Conservation (phyloP, 2,113 vertebrate species). For the Oceanites oceanicus region DNA sequence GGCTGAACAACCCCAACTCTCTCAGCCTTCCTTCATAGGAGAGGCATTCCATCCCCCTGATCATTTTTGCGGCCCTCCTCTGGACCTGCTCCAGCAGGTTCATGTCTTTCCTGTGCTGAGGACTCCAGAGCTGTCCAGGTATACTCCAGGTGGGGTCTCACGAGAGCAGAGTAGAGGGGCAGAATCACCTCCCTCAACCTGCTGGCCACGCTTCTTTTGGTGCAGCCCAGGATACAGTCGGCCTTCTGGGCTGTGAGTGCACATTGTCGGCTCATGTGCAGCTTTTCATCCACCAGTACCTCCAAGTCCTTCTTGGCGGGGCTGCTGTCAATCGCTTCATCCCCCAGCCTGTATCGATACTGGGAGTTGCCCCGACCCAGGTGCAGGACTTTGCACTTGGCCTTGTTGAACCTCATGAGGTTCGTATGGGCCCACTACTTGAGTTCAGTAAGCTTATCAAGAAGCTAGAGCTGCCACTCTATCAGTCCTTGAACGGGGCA, state of each 20-base stretch:
- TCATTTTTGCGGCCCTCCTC: not conserved
- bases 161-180: not conserved
- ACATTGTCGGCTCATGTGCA: not conserved
- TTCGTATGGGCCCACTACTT: not conserved
- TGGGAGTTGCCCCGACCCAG: not conserved
- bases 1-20: not conserved
- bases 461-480: not conserved
- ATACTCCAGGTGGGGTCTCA: not conserved
- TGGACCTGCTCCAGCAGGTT: not conserved
- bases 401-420: not conserved
- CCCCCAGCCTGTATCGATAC: not conserved
- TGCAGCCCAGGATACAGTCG: not conserved
- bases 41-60: not conserved
- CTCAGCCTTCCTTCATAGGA: not conserved
- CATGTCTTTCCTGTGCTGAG: not conserved
- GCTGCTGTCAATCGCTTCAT: not conserved
- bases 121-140: too few relatives aligned
- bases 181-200: not conserved
- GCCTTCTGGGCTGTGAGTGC: not conserved
- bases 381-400: not conserved
- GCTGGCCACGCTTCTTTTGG: not conserved
- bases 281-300: not conserved
- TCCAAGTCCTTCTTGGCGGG: not conserved
- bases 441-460: not conserved
- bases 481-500: not conserved